phyloP scores from a whole-genome alignment of 2,113 vertebrate species.

The Engystomops pustulosus region DNA sequence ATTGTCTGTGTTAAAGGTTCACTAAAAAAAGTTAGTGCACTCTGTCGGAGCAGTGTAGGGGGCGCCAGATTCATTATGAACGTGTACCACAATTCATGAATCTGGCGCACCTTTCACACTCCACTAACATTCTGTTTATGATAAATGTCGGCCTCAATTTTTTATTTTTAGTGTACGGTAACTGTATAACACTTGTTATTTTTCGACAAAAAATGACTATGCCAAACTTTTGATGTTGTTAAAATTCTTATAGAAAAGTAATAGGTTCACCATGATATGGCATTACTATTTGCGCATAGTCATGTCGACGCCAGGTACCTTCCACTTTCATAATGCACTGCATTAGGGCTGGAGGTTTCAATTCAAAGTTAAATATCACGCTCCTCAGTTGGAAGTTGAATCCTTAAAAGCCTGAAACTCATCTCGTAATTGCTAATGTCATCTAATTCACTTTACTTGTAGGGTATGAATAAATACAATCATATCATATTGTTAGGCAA shows the following conservation, averaged over 20 bases:
- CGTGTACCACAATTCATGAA: no score
- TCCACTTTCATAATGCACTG: background rate
- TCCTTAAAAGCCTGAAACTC: constrained; percentile 11
- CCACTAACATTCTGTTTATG: no score
- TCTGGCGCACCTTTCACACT: no score
- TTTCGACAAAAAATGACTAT: no score
- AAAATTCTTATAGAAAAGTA: background rate
- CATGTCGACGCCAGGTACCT: background rate
- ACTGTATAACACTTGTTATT: no score
- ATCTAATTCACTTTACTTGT: background rate
- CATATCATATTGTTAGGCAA: no score
- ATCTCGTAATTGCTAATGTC: constrained; percentile 10
- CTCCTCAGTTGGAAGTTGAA: constrained; percentile 26
- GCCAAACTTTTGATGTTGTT: background rate
- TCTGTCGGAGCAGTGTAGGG: no score
- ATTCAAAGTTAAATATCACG: background rate
- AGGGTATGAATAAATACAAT: background rate
- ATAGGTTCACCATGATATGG: background rate
- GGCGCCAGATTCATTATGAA: no score
- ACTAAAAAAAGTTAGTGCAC: no score
- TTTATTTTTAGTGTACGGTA: no score
- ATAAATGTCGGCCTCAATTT: no score
- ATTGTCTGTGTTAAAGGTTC: no score
- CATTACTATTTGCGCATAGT: background rate
- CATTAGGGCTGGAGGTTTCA: background rate